Base-by-base conservation (phyloP, 2,797 vertebrate genomes). In the Ara ararauna region DNA sequence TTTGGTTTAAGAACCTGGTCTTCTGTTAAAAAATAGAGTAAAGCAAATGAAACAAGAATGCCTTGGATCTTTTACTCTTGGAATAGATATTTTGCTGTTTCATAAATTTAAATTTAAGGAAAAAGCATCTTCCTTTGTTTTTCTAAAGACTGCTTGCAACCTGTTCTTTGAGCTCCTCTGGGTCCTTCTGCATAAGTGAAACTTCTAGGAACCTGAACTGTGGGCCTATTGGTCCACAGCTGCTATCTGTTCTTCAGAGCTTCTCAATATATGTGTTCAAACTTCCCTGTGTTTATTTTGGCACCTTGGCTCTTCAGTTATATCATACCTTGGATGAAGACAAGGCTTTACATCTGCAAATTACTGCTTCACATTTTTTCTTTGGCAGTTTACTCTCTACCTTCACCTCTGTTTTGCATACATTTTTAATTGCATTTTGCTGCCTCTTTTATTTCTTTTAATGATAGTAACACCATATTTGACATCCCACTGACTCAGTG, bases 341-440 rank as follows among this genome's bases (percentile, higher is more conserved):
- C 26, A 83, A 75, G 13, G 6, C 19, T 85, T 93, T 85, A 29
- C 26, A 36, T 44, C 36, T 81, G 12, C 34, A 93, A 68, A 91
- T 80, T 89, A 30, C 23, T 38, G 32, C 48, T 83, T 27, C 58
- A 38, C 3, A 5, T 19, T 51, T 91, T 83, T 68, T 27, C 7
- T 61, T 56, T 48, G 30, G 8, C 42, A 61, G 24, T 60, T 89
- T 56, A 18, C 36, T 56, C 11, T 66, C 50, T 91, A 34, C 30
- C n/a, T 83, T 73, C 44, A 72, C 10, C 34, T 84, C 32, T 68
- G 13, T 68, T 90, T 94, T 84, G 24, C 8, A 56, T 47, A 26
- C 29, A 67, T 78, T 93, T 95, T 93, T 40, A 85, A 87, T 94
- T 70, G 19, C 36, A 67, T 93, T 93, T 85, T 77, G 32, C 65